These are phyloP conservation scores for Planiliza haematocheilus DNA, from an alignment of 2,113 vertebrate species.

Conservation along the genomic window DNA sequence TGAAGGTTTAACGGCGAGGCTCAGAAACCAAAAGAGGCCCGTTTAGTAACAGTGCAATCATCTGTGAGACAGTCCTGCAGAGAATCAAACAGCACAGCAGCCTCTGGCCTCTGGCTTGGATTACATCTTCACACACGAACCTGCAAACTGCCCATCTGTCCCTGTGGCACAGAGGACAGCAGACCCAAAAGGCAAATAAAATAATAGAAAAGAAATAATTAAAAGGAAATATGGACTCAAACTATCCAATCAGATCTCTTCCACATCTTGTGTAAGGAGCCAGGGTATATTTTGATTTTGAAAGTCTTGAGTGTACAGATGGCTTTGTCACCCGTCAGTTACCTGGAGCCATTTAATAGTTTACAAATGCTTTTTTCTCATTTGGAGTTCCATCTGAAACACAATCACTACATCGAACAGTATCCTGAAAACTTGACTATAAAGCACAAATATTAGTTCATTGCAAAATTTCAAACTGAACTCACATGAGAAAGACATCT, in stretches of 20 bases:
- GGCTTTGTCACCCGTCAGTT: too few relatives aligned
- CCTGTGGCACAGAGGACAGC: neutral
- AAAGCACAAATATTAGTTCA: neutral
- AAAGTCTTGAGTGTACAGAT: too few relatives aligned
- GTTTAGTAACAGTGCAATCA: constrained; percentile 19
- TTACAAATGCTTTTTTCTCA: neutral
- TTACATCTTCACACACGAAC: constrained; percentile 14
- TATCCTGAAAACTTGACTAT: neutral
- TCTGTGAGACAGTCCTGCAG: constrained; percentile 19
- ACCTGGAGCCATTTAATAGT: neutral
- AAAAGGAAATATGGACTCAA: too few relatives aligned
- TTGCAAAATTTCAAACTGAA: neutral
- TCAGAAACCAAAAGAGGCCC: constrained; percentile 31
- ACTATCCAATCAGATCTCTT: too few relatives aligned
- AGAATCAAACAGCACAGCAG: neutral
- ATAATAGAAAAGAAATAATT: too few relatives aligned
- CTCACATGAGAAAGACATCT: neutral
- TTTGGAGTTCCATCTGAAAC: neutral
- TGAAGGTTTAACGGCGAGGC: constrained; percentile 32
- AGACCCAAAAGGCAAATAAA: neutral
- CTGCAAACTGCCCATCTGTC: neutral
- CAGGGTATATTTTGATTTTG: too few relatives aligned
- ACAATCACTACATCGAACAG: neutral
- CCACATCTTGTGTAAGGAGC: too few relatives aligned
- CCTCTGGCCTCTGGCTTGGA: constrained; percentile 23